phyloP scores from a whole-genome alignment of 2,113 vertebrate genomes.

The Chloebia gouldiae region DNA sequence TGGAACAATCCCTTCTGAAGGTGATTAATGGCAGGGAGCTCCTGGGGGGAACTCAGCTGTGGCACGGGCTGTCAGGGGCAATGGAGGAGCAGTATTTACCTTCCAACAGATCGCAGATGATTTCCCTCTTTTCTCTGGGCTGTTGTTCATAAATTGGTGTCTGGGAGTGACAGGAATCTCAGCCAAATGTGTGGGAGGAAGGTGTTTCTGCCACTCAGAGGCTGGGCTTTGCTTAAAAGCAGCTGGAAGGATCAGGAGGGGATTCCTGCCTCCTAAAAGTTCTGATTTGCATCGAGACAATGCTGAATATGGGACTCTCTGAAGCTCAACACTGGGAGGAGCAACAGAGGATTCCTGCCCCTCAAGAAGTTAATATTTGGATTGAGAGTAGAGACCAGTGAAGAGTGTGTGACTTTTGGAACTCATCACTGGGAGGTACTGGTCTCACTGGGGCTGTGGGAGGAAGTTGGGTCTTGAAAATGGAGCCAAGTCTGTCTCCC shows the following conservation, averaged over 20 bases:
- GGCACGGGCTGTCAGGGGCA: slow-evolving; percentile 17
- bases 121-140: background rate
- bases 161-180: background rate
- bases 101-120: background rate
- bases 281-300: background rate
- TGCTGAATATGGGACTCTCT: background rate
- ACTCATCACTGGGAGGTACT: background rate
- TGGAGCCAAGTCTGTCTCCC: background rate
- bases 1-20: slow-evolving; percentile 28
- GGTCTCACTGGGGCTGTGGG: background rate
- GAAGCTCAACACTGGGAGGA: background rate
- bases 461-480: background rate
- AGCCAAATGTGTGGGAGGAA: background rate
- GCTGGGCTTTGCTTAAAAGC: background rate
- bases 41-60: slow-evolving; percentile 31
- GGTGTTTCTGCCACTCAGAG: background rate
- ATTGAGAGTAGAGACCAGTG: background rate
- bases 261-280: background rate
- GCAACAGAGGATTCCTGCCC: background rate
- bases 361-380: background rate
- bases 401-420: background rate
- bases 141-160: background rate
- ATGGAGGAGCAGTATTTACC: slow-evolving; percentile 48
- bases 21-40: slow-evolving; percentile 47
- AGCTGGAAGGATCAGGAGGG: background rate